Base-by-base conservation (phyloP, 1,140 invertebrate species). In the Drosophila cardini region DNA sequence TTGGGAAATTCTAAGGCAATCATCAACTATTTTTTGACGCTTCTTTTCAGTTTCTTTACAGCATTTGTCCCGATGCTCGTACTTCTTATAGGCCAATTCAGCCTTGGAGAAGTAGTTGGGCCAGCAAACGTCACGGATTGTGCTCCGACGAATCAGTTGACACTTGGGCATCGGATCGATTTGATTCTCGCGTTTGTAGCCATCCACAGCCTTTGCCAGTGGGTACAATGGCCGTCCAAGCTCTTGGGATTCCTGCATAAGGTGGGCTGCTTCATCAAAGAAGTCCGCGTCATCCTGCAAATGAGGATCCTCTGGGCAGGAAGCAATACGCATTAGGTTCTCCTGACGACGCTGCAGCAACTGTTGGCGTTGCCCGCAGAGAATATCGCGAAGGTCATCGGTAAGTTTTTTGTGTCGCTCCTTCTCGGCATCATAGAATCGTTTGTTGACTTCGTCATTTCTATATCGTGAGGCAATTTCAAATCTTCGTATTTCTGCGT, bases 11-110 rank as follows among this genome's bases (percentile, higher is more conserved):
- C 76, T 90, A 5, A 90, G 56, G 11, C 80, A 56, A 7, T 80
- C 80, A 16, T 67, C 46, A 6, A 68, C 69, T 15, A 90, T 80
- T n/a, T 64, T 36, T 2, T 80, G 60, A n/a, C 73, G 80, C 4
- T 75, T 52, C 5, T 18, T 0, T 1, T 67, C 57, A 68, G 62
- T 63, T 26, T 67, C 61, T 16, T 36, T 43, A 0, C 74, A 70
- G 52, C 84, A 89, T 6, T 38, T 64, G 21, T 90, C 77, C 0
- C 70, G 63, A 40, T 90, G 85, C 40, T 78, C 77, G 50, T 89
- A 90, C 36, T 89, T 90, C 3, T 62, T 46, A 30, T 68, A 90
- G 42, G 86, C 81, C 30, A 84, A 16, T 10, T 80, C 56, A 6
- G 85, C 84, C 30, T 89, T 84, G 26, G 77, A 71, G 16, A 32